Percentiles rank a stretch among this genome's conserved stretches.
phyloP scores from a whole-genome alignment of 2,113 vertebrate genomes.

The Peucedramus taeniatus region DNA sequence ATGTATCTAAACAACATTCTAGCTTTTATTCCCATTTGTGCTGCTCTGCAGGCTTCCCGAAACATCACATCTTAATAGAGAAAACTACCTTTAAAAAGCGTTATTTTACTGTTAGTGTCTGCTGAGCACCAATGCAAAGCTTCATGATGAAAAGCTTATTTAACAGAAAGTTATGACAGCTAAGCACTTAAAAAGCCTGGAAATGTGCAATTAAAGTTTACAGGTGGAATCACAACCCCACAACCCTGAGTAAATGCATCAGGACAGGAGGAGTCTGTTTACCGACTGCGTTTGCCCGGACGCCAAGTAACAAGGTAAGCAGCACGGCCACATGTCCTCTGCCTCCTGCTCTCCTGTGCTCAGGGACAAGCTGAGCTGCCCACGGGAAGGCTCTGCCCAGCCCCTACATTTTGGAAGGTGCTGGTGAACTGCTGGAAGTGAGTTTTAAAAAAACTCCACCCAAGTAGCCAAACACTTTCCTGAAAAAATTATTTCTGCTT shows the following conservation, averaged over 20 bases:
- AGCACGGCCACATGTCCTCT: not conserved
- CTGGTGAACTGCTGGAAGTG: not conserved
- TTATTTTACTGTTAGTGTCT: not conserved
- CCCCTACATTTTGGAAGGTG: not conserved
- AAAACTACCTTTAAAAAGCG: not conserved
- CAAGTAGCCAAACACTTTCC: not conserved
- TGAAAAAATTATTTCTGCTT: not conserved
- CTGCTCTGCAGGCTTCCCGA: not conserved
- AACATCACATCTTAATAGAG: not conserved
- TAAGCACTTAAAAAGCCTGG: not conserved
- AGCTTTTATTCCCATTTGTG: not conserved
- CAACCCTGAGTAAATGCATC: not conserved
- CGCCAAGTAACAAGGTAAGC: not conserved
- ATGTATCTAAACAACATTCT: not conserved
- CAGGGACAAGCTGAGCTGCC: not conserved
- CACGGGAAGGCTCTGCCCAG: not conserved
- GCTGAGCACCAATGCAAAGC: not conserved
- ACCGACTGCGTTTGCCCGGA: accelerated
- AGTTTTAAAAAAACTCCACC: not conserved
- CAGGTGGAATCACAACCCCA: not conserved
- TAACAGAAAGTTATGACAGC: not conserved
- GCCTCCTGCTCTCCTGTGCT: not conserved
- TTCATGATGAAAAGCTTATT: not conserved
- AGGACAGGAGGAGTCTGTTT: not conserved
- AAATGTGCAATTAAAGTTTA: not conserved